Evolutionary conservation across 2,888 invertebrate species (phyloP), one percentile per base, ranked within the genome.

Genomic region (Apodemia zela): DNA sequence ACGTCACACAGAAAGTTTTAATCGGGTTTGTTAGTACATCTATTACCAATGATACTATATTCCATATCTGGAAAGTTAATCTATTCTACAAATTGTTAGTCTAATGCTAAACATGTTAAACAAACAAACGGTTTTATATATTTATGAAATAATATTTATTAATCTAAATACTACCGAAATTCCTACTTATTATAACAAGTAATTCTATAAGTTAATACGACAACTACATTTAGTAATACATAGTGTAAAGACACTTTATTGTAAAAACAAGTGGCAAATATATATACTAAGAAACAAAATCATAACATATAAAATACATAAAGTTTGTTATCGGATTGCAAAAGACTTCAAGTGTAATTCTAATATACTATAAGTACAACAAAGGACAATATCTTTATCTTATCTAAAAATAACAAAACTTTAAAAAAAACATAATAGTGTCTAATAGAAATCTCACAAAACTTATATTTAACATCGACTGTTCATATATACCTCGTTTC

Each of bases 51-150:
- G 65, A 73, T 72, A 73, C 78, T 76, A 71, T 77, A 75, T 73
- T 42, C 13, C 15, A 74, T 74, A 78, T 75, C 76, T 77, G 76
- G 77, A 80, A 83, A 68, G 87, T 89, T 89, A 89, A 85, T 84
- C 88, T 90, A 90, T 77, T 85, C 91, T 91, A 91, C 87, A 82
- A 79, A 84, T 83, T 87, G 89, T 91, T 90, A 91, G 89, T 90
- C 89, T 91, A 90, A 76, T 74, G 78, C 91, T 91, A 90, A 87
- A 90, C 90, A 91, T 91, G 91, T 91, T 91, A 91, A 90, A 90
- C 89, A 91, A 90, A 90, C 90, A 91, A 85, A 90, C 90, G 79
- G 81, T 80, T 87, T 87, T 78, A 84, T 86, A 84, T 87, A 86
- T 85, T 89, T 86, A 82, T 87, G 80, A 88, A 89, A 89, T 87